These are phyloP conservation scores for Homarus gammarus DNA, from an alignment of 2,888 invertebrate genomes.

Conservation along the genomic window DNA sequence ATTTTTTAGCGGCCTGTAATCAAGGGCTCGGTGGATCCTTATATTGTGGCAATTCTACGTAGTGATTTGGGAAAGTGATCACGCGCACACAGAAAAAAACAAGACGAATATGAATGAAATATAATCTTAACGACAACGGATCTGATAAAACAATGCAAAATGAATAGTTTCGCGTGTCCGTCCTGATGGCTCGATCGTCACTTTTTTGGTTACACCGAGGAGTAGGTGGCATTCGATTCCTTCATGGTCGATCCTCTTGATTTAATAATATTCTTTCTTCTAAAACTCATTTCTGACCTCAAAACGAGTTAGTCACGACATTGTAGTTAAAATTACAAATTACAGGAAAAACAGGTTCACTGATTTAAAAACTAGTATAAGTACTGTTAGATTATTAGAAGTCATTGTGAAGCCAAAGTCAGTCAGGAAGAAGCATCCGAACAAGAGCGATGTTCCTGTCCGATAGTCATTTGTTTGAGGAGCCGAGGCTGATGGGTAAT, in stretches of 20 bases:
- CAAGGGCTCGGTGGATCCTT: not conserved
- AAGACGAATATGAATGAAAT: constrained; percentile 18
- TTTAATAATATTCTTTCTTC: too few relatives aligned
- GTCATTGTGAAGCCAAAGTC: not conserved
- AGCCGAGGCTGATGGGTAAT: constrained; percentile 21
- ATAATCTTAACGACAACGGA: constrained; percentile 18
- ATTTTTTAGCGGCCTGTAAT: not conserved
- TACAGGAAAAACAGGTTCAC: too few relatives aligned
- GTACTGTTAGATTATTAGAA: not conserved
- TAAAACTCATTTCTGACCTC: too few relatives aligned
- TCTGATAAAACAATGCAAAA: constrained; percentile 34
- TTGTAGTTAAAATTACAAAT: too few relatives aligned
- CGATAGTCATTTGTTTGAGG: constrained; percentile 22
- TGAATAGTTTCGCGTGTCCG: constrained; percentile 18
- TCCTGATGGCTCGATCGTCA: constrained; percentile 26
- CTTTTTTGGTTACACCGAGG: not conserved
- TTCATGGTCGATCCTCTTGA: not conserved
- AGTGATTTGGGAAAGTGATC: not conserved
- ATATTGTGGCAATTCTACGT: constrained; percentile 2
- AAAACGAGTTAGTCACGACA: too few relatives aligned
- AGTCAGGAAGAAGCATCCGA: not conserved
- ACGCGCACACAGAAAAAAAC: not conserved
- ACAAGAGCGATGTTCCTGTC: not conserved
- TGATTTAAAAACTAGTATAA: not conserved
- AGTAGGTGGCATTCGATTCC: not conserved